Evolutionary conservation across 2,888 invertebrate genomes (phyloP).

Genomic region (Mesorhabditis sp.): DNA sequence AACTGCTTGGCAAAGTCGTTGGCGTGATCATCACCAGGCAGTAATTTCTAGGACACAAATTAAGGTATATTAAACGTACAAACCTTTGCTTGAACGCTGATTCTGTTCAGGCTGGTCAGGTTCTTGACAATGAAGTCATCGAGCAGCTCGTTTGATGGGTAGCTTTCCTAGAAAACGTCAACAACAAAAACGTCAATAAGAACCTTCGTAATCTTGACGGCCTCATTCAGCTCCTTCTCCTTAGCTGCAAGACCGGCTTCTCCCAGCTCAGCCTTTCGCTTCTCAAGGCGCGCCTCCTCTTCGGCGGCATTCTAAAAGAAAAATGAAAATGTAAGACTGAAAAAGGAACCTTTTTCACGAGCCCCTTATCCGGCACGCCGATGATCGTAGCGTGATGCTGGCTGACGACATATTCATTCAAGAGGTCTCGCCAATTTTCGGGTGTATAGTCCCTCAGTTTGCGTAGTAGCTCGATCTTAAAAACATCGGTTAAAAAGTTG

Average conservation of each 20-base stretch:
- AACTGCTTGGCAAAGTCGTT: too few species aligned
- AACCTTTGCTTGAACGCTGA: conserved; percentile 21
- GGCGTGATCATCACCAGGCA: too few species aligned
- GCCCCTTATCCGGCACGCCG: conserved; percentile 68
- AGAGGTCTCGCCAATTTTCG: conserved; percentile 72
- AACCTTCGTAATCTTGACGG: conserved; percentile 76
- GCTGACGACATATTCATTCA: conserved; percentile 58
- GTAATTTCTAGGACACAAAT: too few species aligned
- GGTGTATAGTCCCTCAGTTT: conserved; percentile 67
- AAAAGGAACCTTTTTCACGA: conserved; percentile 66
- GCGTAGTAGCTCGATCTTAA: conserved; percentile 22
- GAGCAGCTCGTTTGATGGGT: conserved; percentile 72
- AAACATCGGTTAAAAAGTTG: not conserved
- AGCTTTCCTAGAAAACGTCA: conserved; percentile 33
- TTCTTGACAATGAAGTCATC: conserved; percentile 75
- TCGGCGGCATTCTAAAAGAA: conserved; percentile 58
- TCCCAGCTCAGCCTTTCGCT: conserved; percentile 70
- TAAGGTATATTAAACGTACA: too few species aligned
- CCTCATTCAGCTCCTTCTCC: conserved; percentile 67
- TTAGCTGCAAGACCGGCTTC: conserved; percentile 71
- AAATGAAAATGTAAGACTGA: not conserved
- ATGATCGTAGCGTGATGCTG: conserved; percentile 56
- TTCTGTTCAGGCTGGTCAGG: conserved; percentile 68
- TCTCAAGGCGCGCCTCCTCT: conserved; percentile 72
- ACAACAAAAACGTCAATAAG: not conserved